phyloP scores from a whole-genome alignment of 1,140 invertebrate genomes.

The Drosophila rhopaloa region DNA sequence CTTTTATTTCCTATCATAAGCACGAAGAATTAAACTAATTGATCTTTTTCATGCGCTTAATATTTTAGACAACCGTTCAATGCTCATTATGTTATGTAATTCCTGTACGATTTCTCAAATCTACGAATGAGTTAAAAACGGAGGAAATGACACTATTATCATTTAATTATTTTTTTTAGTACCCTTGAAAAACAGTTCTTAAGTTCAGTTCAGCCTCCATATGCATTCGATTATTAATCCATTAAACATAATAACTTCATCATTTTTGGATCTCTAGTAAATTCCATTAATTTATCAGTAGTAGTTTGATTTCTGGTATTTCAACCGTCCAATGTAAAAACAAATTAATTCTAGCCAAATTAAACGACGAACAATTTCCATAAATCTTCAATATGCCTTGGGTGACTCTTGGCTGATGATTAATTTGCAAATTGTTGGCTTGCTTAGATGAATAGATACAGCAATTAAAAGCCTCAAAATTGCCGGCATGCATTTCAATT shows the following conservation, averaged over 20 bases:
- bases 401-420: constrained; percentile 30
- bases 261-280: background rate
- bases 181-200: background rate
- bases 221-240: constrained; percentile 3
- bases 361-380: constrained; percentile 33
- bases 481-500: constrained; percentile 51
- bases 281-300: constrained; percentile 13
- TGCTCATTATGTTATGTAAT: no score
- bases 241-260: constrained; percentile 40
- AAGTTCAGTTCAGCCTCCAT: background rate
- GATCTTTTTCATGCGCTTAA: no score
- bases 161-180: background rate
- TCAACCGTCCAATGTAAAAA: constrained; percentile 37
- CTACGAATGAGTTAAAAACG: no score
- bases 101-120: no score
- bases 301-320: constrained; percentile 24
- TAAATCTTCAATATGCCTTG: constrained; percentile 19
- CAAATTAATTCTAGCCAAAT: constrained; percentile 55
- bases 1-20: background rate
- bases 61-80: no score
- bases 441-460: constrained; percentile 46
- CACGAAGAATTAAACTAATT: no score
- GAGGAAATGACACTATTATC: no score
- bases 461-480: constrained; percentile 47
- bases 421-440: constrained; percentile 50